Evolutionary conservation across 2,888 invertebrate species (phyloP).

Genomic region (Aleiodes testaceus): DNA sequence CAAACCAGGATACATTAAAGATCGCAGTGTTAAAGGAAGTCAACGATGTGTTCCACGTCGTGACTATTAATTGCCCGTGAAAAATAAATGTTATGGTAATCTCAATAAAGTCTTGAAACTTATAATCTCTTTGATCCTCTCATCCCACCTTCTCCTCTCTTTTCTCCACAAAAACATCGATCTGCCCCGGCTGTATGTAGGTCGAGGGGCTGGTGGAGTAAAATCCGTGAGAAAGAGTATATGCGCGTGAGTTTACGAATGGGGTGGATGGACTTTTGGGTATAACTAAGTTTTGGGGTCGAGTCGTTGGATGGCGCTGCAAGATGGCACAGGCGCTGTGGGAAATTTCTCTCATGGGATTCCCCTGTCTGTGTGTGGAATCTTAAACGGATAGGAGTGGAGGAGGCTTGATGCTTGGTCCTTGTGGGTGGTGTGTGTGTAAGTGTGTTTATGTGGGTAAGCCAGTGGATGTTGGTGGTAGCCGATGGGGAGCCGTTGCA

Average conservation of each 20-base stretch:
- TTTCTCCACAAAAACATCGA: slow-evolving; percentile 12
- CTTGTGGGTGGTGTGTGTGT: neutral
- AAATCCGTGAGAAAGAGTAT: neutral
- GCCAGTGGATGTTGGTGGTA: slow-evolving; percentile 19
- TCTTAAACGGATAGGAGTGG: neutral
- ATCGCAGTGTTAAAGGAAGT: slow-evolving; percentile 78
- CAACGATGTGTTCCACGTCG: slow-evolving; percentile 77
- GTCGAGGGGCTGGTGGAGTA: slow-evolving; percentile 23
- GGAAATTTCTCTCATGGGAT: neutral
- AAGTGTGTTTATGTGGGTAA: slow-evolving; percentile 19
- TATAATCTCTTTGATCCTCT: no score
- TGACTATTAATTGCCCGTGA: slow-evolving; percentile 6
- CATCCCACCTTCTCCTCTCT: neutral
- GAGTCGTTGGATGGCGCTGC: slow-evolving; percentile 18
- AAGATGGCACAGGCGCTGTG: slow-evolving; percentile 14
- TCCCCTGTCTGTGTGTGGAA: neutral
- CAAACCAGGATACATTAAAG: slow-evolving; percentile 80
- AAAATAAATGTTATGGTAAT: no score
- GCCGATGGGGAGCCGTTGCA: slow-evolving; percentile 17
- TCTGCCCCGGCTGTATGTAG: slow-evolving; percentile 17
- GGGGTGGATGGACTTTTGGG: slow-evolving; percentile 26
- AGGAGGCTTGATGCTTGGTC: neutral
- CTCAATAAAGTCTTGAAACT: neutral
- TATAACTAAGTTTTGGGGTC: slow-evolving; percentile 1
- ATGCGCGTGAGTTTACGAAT: slow-evolving; percentile 2